Evolutionary conservation across 2,888 invertebrate species (phyloP), one percentile per base, ranked within the genome.

Genomic region (Thecophora atra): DNA sequence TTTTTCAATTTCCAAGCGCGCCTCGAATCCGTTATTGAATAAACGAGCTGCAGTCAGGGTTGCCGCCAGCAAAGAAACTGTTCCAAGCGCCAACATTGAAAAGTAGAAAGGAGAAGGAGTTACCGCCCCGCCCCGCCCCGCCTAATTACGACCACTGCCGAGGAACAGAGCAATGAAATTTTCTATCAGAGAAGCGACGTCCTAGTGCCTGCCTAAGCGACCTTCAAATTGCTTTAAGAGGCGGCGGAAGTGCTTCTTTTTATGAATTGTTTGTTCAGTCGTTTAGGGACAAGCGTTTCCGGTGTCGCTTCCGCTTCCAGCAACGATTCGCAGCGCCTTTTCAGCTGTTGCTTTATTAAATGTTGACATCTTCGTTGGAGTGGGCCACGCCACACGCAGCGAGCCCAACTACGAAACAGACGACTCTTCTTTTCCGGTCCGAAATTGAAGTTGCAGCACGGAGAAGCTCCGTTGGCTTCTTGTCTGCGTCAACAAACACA

Each of bases 181-280:
- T 19, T 56, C 13, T 8, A 21, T 56, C 21, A 56, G 26, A 21
- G n/a, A 19, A 56, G 56, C 24, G 56, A 26, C n/a, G 56, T 21
- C 2, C 19, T 37, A 8, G 6, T 6, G 37, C 37, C 37, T 11
- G 7, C 37, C 21, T 51, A 13, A 21, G 21, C 15, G 65, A 51
- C 30, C 21, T 66, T 52, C 28, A 52, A 66, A 66, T 66, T 52
- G 67, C 56, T 67, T 37, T 37, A 54, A 67, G 54, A 54, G 67
- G 67, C 13, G 28, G 37, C 67, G 67, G 67, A 67, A 56, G 37
- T 67, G 67, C 67, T 67, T 47, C 56, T 67, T 67, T 65, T 51
- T 67, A 67, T 67, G 67, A 67, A 67, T 67, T 67, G 67, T 67
- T 67, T 67, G 67, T 67, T 67, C 54, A 67, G 19, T 67, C 56